phyloP scores from a whole-genome alignment of 2,113 vertebrate genomes.

The Amblyornis subalaris region DNA sequence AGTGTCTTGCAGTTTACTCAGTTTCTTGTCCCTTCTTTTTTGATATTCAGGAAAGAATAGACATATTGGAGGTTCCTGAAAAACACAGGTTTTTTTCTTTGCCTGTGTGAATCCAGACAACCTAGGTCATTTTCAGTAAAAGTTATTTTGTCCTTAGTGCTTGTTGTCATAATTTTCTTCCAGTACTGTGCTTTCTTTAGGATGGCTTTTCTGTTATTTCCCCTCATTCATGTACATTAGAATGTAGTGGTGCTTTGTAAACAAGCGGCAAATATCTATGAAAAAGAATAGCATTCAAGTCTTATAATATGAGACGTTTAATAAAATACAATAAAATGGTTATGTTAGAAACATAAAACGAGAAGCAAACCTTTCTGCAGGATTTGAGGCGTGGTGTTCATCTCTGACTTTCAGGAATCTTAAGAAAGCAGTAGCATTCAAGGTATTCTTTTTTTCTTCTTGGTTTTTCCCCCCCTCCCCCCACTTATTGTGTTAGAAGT shows the following conservation, averaged over 20 bases:
- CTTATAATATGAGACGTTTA: neutral
- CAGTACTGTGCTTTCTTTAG: neutral
- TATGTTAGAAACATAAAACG: neutral
- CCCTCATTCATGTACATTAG: neutral
- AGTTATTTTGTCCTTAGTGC: neutral
- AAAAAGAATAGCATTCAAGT: neutral
- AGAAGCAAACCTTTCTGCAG: neutral
- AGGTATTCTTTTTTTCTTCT: neutral
- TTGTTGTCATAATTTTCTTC: neutral
- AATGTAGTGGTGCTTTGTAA: neutral
- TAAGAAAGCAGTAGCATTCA: neutral
- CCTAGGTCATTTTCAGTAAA: neutral
- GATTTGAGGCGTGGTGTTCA: neutral
- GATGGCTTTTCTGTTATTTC: neutral
- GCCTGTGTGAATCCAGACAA: neutral
- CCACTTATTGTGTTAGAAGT: neutral
- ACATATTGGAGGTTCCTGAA: neutral
- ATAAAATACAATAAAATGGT: neutral
- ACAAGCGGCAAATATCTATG: neutral
- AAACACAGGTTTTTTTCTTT: neutral
- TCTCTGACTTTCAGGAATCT: neutral
- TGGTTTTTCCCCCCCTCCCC: neutral
- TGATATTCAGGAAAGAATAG: neutral
- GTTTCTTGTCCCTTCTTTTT: neutral
- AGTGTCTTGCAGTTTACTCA: neutral